Base-by-base conservation (phyloP, 1,140 invertebrate genomes). In the Brachionus calyciflorus region DNA sequence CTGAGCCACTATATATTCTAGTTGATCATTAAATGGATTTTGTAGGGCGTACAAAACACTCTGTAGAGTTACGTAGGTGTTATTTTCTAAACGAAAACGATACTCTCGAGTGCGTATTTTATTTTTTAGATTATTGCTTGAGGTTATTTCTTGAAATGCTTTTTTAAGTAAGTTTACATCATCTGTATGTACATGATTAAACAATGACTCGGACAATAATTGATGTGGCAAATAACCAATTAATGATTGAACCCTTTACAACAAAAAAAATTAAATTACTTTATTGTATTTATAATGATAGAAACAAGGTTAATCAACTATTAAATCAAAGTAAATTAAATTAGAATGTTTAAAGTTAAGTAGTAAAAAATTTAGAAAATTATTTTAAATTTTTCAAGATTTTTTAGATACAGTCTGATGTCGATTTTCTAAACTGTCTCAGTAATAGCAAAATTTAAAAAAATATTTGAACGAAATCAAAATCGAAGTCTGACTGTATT, bases 151-250 rank as follows among this genome's bases (percentile, higher is more conserved):
- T 51, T 73, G 69, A 73, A 73, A 73, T 40, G 69, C 69, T 55
- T 55, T 73, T 55, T 55, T 49, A 21, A 73, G 33, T 33, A 73
- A 49, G 51, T 37, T 49, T 40, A 73, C 46, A 73, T 73, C 69
- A 41, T 73, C 69, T 26, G 69, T 49, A 55, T 73, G 69, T 40
- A 73, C 51, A 55, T 51, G 69, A 49, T 73, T 73, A 14, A 73
- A 73, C 21, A 73, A 12, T 7, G 69, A 73, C 9, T 73, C 69
- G 37, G 69, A 73, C 46, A 73, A 24, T 14, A 73, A 19, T 24
- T 73, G 69, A 51, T 73, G 44, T 3, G 69, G 48, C 21, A 73
- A 41, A 30, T 73, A 73, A 12, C 69, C 69, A 28, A 73, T 55
- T 41, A 73, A 73, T 3, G 44, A 7, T 1, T 73, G 46, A 1